Base-by-base conservation (phyloP, 1,140 invertebrate species). In the Helicoverpa zea region DNA sequence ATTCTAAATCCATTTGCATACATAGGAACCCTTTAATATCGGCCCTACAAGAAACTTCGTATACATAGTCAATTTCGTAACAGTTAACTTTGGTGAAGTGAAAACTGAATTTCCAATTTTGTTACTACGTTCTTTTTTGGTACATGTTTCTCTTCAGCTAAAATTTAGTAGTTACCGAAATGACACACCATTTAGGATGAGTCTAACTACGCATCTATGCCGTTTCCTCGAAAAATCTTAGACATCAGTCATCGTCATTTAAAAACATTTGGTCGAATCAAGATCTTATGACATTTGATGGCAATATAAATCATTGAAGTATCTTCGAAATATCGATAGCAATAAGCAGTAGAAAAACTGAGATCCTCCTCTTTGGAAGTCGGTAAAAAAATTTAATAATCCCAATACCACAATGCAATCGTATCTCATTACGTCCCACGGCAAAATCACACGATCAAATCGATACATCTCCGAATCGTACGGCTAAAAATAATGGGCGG, bases 401-500 rank as follows among this genome's bases (percentile, higher is more conserved):
- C n/a, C 52, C 52, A 1, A 54, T 54, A 4, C 13, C 29, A 18
- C 56, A 18, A 58, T 58, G 56, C 56, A 58, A 23, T 18, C 23
- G 56, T 43, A 5, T 58, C 56, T 18, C 56, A 18, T 58, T 18
- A 2, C 13, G 10, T 23, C 43, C 12, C 43, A 18, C 47, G 18
- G 18, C 43, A 49, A 49, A 43, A 68, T 49, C 12, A 12, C 16
- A 58, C 18, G 23, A 30, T 7, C 9, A 35, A 43, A 5, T 3
- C 52, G n/a, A 58, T 58, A 73, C 12, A 58, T 35, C 70, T 5
- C n/a, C 13, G 70, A 56, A 18, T 43, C 51, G 30, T 16, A 49
- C 14, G 51, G 66, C 64, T 79, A 79, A 70, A 79, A 79, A 79
- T 79, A 79, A 70, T 43, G 49, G 51, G 35, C 16, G 35, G 66